Conservation (phyloP, 2,113 vertebrate genomes). For the rabbit (Oryctolagus cuniculus) region mOryCun1.1 NC_091448.1:20674001-20674500, state of each 20-base stretch:
- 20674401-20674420: not conserved
- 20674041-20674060: not conserved
- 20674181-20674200: constrained; percentile 54
- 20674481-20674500: not conserved
- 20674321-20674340: constrained; percentile 10
- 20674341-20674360: not conserved
- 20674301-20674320: constrained; percentile 41
- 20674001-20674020: constrained; percentile 99
- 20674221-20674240: constrained; percentile 64
- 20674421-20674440: not conserved
- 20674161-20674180: constrained; percentile 64
- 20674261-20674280: not conserved
- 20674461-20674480: not conserved
- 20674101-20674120: constrained; percentile 58
- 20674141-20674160: constrained; percentile 70
- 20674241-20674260: constrained; percentile 1
- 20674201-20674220: constrained; percentile 45
- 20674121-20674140: constrained; percentile 61
- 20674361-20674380: not conserved
- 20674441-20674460: not conserved
- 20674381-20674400: not conserved
- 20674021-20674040: constrained; percentile 92
- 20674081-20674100: constrained; percentile 65
- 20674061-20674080: constrained; percentile 1
- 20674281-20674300: constrained; percentile 48